Conservation (phyloP, 2,797 vertebrate species). For the Pitangus sulphuratus region DNA sequence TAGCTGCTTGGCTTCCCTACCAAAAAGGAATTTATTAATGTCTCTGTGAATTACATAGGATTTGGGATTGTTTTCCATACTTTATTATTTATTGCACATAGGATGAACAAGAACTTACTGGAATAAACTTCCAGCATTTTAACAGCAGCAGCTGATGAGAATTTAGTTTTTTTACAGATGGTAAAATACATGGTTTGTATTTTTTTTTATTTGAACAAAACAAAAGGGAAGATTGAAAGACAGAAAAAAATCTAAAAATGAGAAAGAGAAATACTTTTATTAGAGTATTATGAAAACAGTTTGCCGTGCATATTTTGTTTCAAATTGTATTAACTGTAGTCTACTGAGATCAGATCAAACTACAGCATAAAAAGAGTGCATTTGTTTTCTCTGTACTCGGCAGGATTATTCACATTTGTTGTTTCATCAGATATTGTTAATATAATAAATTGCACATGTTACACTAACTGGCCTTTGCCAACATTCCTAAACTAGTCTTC, state of each 20-base stretch:
- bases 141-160: constrained; percentile 10
- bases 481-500: constrained; percentile 55
- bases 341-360: constrained; percentile 42
- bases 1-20: neutral
- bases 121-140: neutral
- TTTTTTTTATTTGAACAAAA: constrained; percentile 1
- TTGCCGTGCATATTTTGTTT: constrained; percentile 51
- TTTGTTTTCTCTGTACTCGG: constrained; percentile 37
- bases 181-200: neutral
- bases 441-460: constrained; percentile 62
- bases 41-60: neutral
- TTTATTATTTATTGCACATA: neutral
- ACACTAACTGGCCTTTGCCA: constrained; percentile 15
- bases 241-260: neutral
- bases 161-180: neutral
- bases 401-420: constrained; percentile 60
- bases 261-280: constrained; percentile 20
- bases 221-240: constrained; percentile 25
- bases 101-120: neutral
- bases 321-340: constrained; percentile 40
- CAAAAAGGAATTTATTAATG: constrained; percentile 10
- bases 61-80: neutral
- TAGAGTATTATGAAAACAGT: constrained; percentile 34
- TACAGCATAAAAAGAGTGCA: constrained; percentile 14
- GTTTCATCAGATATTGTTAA: constrained; percentile 58